Evolutionary conservation across 1,140 invertebrate genomes (phyloP).

Genomic region (Lordiphosa collinella): DNA sequence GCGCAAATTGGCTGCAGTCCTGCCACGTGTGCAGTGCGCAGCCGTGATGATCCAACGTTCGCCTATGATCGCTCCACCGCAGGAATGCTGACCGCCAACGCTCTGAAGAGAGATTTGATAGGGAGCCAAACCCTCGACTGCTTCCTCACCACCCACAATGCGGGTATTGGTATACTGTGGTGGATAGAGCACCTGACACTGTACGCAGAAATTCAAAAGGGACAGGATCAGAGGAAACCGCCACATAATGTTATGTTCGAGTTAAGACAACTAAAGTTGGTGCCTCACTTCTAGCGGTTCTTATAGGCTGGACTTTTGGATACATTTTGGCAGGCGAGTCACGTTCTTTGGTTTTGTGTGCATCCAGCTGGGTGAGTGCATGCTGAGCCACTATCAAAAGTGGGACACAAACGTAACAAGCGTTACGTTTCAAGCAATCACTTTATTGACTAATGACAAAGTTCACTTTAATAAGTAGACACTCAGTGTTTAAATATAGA

Average conservation of each 20-base stretch:
- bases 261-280: background rate
- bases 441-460: too few relatives aligned
- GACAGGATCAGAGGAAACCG: slow-evolving; percentile 10
- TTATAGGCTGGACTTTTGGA: slow-evolving; percentile 9
- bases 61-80: slow-evolving; percentile 80
- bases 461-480: too few relatives aligned
- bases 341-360: background rate
- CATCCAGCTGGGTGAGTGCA: slow-evolving; percentile 8
- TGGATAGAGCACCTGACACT: slow-evolving; percentile 44
- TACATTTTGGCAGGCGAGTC: slow-evolving; percentile 8
- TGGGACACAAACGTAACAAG: background rate
- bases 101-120: slow-evolving; percentile 80
- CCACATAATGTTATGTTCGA: slow-evolving; percentile 11
- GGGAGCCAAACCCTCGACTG: slow-evolving; percentile 76
- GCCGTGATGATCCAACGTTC: slow-evolving; percentile 80
- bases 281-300: background rate
- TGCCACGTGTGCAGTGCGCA: slow-evolving; percentile 78
- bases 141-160: slow-evolving; percentile 80
- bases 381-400: background rate
- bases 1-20: slow-evolving; percentile 31
- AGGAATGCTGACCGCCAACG: slow-evolving; percentile 67
- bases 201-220: background rate
- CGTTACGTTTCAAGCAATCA: too few relatives aligned
- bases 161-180: slow-evolving; percentile 59
- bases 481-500: too few relatives aligned